Evolutionary conservation across 1,140 invertebrate species (phyloP).

Genomic region (Drosophila pseudoobscura): DNA sequence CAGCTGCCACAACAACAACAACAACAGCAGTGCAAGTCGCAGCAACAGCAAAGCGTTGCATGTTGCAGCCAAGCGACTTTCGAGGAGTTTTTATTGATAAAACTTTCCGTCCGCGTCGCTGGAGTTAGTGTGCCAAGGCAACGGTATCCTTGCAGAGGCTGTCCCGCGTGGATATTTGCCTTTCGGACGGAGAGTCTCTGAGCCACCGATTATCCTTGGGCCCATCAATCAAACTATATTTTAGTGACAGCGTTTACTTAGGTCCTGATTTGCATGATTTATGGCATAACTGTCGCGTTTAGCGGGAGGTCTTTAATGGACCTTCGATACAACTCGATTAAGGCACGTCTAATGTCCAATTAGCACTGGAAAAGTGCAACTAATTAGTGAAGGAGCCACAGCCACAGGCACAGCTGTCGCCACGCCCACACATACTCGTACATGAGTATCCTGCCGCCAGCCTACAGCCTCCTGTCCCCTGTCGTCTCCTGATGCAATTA

Average conservation of each 20-base stretch:
- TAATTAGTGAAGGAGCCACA: too few relatives aligned
- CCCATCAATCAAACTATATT: slow-evolving; percentile 47
- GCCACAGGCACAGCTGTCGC: neutral
- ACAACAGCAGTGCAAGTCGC: slow-evolving; percentile 3
- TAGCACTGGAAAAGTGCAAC: slow-evolving; percentile 5
- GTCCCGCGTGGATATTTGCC: slow-evolving; percentile 37
- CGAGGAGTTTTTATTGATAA: slow-evolving; percentile 71
- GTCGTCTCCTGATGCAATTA: slow-evolving; percentile 32
- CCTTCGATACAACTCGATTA: too few relatives aligned
- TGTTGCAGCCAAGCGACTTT: slow-evolving; percentile 47
- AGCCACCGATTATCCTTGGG: neutral
- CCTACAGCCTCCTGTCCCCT: neutral
- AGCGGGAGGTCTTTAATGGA: too few relatives aligned
- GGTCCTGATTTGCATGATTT: slow-evolving; percentile 38
- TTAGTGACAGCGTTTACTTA: slow-evolving; percentile 31
- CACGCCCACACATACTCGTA: neutral
- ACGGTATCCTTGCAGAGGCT: slow-evolving; percentile 35
- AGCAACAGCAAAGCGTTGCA: slow-evolving; percentile 36
- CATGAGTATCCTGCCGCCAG: neutral
- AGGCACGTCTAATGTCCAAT: slow-evolving; percentile 10
- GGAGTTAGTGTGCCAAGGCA: slow-evolving; percentile 55
- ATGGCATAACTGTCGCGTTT: slow-evolving; percentile 4
- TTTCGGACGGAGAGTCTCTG: slow-evolving; percentile 15
- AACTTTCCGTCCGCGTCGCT: slow-evolving; percentile 49
- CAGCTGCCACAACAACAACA: slow-evolving; percentile 36